A percentile compares a stretch with the other conserved stretches of the same genome.
These are phyloP conservation scores for Troides oblongomaculatus DNA, from an alignment of 2,888 invertebrate species.

Conservation along the genomic window DNA sequence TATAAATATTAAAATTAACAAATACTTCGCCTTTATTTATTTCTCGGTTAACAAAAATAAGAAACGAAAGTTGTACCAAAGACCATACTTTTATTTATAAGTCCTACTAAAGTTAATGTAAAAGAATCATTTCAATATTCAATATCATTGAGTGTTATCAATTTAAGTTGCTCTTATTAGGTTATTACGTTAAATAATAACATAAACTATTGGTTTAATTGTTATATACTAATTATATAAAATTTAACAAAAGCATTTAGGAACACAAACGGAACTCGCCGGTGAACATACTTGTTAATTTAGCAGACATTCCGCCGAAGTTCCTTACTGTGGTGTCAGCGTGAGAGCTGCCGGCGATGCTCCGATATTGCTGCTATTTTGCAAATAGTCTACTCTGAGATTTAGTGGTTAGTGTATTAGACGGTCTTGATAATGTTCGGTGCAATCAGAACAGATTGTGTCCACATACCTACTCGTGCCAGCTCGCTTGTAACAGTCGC, in stretches of 20 bases:
- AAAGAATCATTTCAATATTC: too few relatives aligned
- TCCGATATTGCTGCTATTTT: conserved; percentile 29
- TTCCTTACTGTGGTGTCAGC: conserved; percentile 27
- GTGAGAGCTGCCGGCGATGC: conserved; percentile 29
- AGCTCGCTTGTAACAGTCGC: not conserved
- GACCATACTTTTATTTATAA: too few relatives aligned
- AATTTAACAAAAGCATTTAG: conserved; percentile 16
- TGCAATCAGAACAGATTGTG: conserved; percentile 22
- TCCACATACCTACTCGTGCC: conserved; percentile 7
- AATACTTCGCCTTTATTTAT: too few relatives aligned
- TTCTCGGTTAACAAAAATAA: too few relatives aligned
- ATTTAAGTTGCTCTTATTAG: too few relatives aligned
- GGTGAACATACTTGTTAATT: conserved; percentile 29
- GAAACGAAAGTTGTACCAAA: too few relatives aligned
- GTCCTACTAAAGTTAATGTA: too few relatives aligned
- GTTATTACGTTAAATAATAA: too few relatives aligned
- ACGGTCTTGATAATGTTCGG: conserved; percentile 27
- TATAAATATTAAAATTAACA: too few relatives aligned
- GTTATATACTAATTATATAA: conserved; percentile 1
- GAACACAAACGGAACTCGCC: conserved; percentile 24
- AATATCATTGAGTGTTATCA: too few relatives aligned
- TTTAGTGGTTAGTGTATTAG: conserved; percentile 30
- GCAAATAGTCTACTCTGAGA: conserved; percentile 31
- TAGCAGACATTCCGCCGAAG: conserved; percentile 26
- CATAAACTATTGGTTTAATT: not conserved